phyloP scores from a whole-genome alignment of 2,113 vertebrate genomes.

The Verasper variegatus region DNA sequence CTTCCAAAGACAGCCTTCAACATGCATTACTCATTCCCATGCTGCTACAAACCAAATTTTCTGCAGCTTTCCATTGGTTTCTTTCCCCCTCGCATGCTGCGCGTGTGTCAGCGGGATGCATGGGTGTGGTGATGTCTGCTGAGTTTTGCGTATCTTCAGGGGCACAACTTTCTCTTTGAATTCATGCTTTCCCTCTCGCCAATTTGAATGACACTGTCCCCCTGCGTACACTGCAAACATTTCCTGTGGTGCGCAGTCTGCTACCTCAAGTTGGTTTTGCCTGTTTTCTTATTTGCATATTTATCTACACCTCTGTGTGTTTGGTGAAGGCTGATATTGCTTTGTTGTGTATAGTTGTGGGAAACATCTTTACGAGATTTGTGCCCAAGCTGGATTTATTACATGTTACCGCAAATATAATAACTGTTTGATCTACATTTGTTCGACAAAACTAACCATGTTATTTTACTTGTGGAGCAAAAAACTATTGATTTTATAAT shows the following conservation, averaged over 20 bases:
- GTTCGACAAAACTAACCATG: neutral
- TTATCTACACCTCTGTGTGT: conserved; percentile 30
- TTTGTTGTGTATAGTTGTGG: conserved; percentile 18
- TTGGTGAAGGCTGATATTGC: conserved; percentile 24
- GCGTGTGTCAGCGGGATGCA: conserved; percentile 15
- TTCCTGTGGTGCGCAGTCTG: conserved; percentile 44
- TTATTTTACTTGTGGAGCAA: too few relatives aligned
- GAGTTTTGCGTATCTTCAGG: conserved; percentile 27
- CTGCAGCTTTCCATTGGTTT: conserved; percentile 24
- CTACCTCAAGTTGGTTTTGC: conserved; percentile 34
- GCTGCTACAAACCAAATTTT: conserved; percentile 48
- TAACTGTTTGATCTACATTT: neutral
- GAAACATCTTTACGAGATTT: conserved; percentile 47
- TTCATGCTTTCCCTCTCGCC: conserved; percentile 24
- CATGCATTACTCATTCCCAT: conserved; percentile 58
- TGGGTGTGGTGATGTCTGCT: conserved; percentile 5
- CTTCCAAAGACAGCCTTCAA: conserved; percentile 68
- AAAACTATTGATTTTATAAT: too few relatives aligned
- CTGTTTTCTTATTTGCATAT: conserved; percentile 55
- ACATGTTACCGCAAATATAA: neutral
- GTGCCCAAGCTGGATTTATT: conserved; percentile 20
- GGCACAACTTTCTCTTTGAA: conserved; percentile 41
- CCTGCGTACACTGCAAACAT: conserved; percentile 33
- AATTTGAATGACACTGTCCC: conserved; percentile 46
- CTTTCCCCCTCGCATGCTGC: neutral